These are phyloP conservation scores for Cinclus cinclus DNA, from an alignment of 2,113 vertebrate genomes.

Conservation along the genomic window DNA sequence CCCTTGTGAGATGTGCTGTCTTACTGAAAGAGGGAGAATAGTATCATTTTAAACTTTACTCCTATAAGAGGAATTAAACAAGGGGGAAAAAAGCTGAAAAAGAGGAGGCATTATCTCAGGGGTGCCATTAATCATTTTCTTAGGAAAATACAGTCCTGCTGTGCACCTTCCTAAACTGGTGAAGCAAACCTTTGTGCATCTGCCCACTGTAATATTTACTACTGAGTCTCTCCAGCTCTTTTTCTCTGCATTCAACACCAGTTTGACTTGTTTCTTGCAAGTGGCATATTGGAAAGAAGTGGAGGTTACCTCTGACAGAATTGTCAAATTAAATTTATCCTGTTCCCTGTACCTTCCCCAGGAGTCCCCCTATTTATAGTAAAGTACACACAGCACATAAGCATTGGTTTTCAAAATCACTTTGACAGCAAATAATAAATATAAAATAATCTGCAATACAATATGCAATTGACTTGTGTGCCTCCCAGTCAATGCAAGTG, in stretches of 20 bases:
- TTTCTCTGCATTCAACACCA: slow-evolving; percentile 25
- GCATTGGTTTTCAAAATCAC: slow-evolving; percentile 65
- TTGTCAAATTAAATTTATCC: slow-evolving; percentile 70
- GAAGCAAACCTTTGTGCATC: neutral
- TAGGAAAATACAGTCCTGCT: neutral
- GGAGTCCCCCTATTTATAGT: slow-evolving; percentile 57
- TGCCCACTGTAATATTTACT: neutral
- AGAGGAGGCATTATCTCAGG: neutral
- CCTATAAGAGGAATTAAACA: slow-evolving; percentile 19
- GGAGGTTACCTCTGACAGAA: slow-evolving; percentile 63
- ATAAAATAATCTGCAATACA: slow-evolving; percentile 56
- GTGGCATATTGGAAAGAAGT: slow-evolving; percentile 48
- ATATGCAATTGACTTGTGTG: slow-evolving; percentile 70
- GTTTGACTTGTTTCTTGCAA: slow-evolving; percentile 13
- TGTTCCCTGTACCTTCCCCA: slow-evolving; percentile 50
- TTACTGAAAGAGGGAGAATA: neutral
- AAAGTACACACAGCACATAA: slow-evolving; percentile 47
- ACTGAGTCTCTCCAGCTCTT: neutral
- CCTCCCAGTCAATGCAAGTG: slow-evolving; percentile 18
- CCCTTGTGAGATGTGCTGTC: neutral
- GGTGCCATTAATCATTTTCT: neutral
- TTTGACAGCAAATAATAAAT: slow-evolving; percentile 66
- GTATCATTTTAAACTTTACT: slow-evolving; percentile 11
- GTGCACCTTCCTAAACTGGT: neutral
- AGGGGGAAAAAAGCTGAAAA: neutral